Evolutionary conservation across 92 coral and sea anemone genomes (phyloP).

Genomic region (Umimayanthus kanabou): DNA sequence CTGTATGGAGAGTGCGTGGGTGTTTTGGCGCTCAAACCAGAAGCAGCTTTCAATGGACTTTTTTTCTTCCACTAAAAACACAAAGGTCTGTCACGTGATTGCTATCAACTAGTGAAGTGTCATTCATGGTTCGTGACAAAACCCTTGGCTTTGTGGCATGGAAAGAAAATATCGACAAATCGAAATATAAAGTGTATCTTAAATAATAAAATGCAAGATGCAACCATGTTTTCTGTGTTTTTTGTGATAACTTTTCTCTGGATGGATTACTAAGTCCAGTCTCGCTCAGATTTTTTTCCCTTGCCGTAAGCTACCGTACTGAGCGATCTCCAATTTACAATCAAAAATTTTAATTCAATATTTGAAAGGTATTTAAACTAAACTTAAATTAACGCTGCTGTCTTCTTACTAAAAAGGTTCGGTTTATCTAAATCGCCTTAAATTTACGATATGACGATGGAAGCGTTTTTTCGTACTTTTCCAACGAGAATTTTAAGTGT

Average conservation of each 20-base stretch:
- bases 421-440: not conserved
- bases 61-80: slow-evolving; percentile 14
- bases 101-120: not conserved
- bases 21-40: slow-evolving; percentile 17
- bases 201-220: not conserved
- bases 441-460: not conserved
- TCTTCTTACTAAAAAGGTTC: not conserved
- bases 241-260: not conserved
- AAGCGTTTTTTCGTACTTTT: not conserved
- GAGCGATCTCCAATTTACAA: not conserved
- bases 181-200: not conserved
- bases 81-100: slow-evolving; percentile 6
- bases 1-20: not conserved
- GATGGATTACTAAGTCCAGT: too few relatives aligned
- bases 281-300: not conserved
- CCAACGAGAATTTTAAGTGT: not conserved
- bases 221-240: not conserved
- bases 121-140: slow-evolving; percentile 1
- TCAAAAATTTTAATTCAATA: too few relatives aligned
- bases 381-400: not conserved
- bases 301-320: not conserved
- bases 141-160: not conserved
- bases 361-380: not conserved
- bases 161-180: not conserved
- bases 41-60: not conserved